A percentile compares a stretch with the other conserved stretches of the same genome.
These are phyloP conservation scores for Phalacrocorax aristotelis DNA, from an alignment of 2,113 vertebrate species.

Conservation along the genomic window DNA sequence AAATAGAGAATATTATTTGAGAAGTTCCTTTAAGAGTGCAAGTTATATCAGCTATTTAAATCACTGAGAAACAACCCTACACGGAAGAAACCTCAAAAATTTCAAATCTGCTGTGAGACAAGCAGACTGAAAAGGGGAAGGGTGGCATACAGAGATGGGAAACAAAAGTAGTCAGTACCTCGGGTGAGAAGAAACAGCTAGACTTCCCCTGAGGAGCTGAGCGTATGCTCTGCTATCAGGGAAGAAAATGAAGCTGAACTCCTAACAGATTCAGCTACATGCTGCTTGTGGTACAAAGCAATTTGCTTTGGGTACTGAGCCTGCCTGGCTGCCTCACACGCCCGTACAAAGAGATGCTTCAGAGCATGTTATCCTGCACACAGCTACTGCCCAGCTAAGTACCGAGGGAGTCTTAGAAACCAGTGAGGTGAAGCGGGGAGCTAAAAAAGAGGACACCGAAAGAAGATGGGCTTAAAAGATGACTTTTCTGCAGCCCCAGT, in stretches of 20 bases:
- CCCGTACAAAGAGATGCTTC: accelerated
- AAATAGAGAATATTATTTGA: not conserved
- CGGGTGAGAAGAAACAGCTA: not conserved
- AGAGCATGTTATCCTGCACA: not conserved
- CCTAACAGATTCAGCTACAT: not conserved
- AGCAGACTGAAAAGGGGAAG: not conserved
- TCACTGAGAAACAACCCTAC: not conserved
- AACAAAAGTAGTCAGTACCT: not conserved
- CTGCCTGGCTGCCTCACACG: not conserved
- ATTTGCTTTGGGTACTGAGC: accelerated
- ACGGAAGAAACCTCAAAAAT: not conserved
- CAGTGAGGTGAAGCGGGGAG: not conserved
- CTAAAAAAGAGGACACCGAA: not conserved
- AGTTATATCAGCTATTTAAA: not conserved
- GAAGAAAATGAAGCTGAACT: not conserved
- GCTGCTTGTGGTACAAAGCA: not conserved
- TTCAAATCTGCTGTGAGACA: not conserved
- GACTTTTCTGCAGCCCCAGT: not conserved
- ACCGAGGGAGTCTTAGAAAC: not conserved
- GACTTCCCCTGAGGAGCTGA: not conserved
- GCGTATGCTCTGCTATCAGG: not conserved
- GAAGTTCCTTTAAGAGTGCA: not conserved
- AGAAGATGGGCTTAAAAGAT: not conserved
- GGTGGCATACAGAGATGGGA: not conserved
- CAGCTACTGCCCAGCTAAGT: not conserved